These are phyloP conservation scores for Thera obeliscata DNA, from an alignment of 2,888 invertebrate genomes.

Conservation along the genomic window DNA sequence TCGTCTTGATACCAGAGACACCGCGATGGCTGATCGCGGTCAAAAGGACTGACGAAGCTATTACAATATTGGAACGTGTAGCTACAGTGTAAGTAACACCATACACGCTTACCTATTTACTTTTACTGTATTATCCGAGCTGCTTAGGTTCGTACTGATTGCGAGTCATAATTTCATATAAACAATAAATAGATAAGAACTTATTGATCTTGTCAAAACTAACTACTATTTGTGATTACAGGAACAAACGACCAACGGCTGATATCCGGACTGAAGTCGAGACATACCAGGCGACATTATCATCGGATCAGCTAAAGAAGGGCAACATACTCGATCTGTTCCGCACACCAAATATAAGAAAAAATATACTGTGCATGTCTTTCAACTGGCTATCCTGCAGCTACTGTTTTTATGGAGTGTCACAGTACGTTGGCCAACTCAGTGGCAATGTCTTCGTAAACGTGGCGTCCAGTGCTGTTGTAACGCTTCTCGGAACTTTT, in stretches of 20 bases:
- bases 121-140: background rate
- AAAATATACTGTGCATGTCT: constrained; percentile 88
- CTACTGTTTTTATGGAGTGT: constrained; percentile 90
- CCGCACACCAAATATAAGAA: constrained; percentile 88
- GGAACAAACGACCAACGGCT: constrained; percentile 78
- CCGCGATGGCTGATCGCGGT: constrained; percentile 91
- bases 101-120: background rate
- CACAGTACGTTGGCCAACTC: constrained; percentile 91
- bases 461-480: constrained; percentile 89
- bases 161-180: background rate
- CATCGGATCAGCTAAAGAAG: constrained; percentile 67
- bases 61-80: constrained; percentile 86
- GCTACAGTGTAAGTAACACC: constrained; percentile 78
- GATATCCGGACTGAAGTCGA: constrained; percentile 74
- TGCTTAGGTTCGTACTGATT: too few relatives aligned
- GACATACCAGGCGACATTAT: constrained; percentile 57
- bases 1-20: constrained; percentile 90
- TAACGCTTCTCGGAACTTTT: constrained; percentile 85
- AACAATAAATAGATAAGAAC: too few relatives aligned
- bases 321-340: constrained; percentile 87
- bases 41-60: constrained; percentile 87
- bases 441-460: constrained; percentile 92
- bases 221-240: constrained; percentile 49
- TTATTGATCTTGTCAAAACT: background rate
- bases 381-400: constrained; percentile 93